These are phyloP conservation scores for Palaemon carinicauda DNA, from an alignment of 1,140 invertebrate genomes.

Conservation along the genomic window DNA sequence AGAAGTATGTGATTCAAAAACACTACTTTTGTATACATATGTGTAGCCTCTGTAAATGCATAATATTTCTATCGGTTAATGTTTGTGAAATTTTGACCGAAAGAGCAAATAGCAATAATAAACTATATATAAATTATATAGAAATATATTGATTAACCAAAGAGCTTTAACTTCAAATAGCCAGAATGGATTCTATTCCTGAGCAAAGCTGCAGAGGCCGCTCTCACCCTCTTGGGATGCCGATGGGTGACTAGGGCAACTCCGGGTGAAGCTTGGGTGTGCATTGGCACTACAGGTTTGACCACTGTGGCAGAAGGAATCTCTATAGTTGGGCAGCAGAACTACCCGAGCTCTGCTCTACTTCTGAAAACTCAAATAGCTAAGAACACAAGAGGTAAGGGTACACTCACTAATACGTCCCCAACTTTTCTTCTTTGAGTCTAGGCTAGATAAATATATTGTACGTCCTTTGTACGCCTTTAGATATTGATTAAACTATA, in stretches of 20 bases:
- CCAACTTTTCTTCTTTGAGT: not conserved
- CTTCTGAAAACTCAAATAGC: not conserved
- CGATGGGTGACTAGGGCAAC: not conserved
- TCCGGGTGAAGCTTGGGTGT: constrained; percentile 37
- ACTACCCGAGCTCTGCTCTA: not conserved
- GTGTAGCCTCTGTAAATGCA: too few species aligned
- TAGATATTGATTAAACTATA: too few species aligned
- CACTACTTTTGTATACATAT: too few species aligned
- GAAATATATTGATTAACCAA: too few species aligned
- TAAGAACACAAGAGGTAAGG: not conserved
- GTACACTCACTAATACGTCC: not conserved
- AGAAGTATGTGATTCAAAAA: too few species aligned
- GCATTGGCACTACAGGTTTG: constrained; percentile 21
- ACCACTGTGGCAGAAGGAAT: not conserved
- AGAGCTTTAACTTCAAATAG: not conserved
- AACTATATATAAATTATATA: too few species aligned
- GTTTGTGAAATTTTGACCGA: too few species aligned
- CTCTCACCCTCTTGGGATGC: not conserved
- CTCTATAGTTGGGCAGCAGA: not conserved
- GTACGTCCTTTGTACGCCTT: not conserved
- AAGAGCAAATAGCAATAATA: too few species aligned
- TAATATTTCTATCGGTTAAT: too few species aligned
- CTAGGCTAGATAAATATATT: not conserved
- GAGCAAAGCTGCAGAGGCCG: not conserved
- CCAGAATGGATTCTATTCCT: constrained; percentile 45